Base-by-base conservation (phyloP, 2,113 vertebrate genomes). In the Riparia riparia region DNA sequence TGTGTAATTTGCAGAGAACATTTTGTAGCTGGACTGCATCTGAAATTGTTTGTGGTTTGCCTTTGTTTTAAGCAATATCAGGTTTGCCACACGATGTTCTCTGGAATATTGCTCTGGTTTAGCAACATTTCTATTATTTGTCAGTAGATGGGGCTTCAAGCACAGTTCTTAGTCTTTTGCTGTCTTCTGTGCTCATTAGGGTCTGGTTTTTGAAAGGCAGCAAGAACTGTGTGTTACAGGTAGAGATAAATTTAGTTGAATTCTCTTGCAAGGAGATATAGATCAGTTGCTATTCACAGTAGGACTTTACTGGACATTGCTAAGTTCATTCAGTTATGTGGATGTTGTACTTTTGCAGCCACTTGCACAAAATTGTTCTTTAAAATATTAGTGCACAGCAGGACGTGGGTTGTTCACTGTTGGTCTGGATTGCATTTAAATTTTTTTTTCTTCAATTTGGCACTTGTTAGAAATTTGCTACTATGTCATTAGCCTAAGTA, bases 81-180 rank as follows among this genome's bases (percentile, higher is more conserved):
- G 2, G 21, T 84, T 42, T 80, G 17, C 32, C 8, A 20, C 39
- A 29, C 28, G 10, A 32, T 34, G 5, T 7, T 76, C 12, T n/a
- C 18, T 42, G 12, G 34, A 65, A 14, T 68, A 42, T 47, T 82
- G 29, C 51, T 64, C 22, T 78, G 16, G 17, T 78, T 93, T 24
- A 82, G 49, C 61, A 84, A 37, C 86, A 61, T 0, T 91, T 93
- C 64, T 47, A 3, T 28, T 49, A 4, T 56, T 51, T 73, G 77
- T 73, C 96, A 61, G 72, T 71, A 97, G 94, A 79, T 95, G 97
- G 97, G 24, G 86, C 73, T 89, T 76, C 20, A 89, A 51, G 89
- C 65, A 82, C 54, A 70, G 44, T 11, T 47, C 20, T 84, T 82
- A 26, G 53, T 66, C 8, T 8, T 76, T 42, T 17, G 6, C 10